Evolutionary conservation across 2,797 vertebrate species (phyloP).

Genomic region (Rhinichthys osculus): DNA sequence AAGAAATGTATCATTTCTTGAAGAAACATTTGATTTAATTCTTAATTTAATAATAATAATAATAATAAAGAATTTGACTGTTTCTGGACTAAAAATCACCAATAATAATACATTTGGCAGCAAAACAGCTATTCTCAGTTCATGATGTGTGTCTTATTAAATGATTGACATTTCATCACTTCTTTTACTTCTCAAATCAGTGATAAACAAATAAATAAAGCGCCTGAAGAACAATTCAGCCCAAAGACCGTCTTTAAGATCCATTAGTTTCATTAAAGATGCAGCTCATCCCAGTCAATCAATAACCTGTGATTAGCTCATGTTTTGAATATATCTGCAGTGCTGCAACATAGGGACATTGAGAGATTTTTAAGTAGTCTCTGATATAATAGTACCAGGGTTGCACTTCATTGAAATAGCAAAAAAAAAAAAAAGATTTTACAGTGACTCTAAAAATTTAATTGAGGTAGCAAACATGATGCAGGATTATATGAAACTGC

Average conservation of each 20-base stretch:
- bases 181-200: background rate
- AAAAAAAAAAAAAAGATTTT: background rate
- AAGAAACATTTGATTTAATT: too few relatives aligned
- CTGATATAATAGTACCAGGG: background rate
- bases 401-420: too few relatives aligned
- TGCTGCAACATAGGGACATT: background rate
- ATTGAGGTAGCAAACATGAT: background rate
- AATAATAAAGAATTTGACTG: too few relatives aligned
- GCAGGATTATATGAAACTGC: background rate
- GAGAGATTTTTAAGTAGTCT: background rate
- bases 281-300: background rate
- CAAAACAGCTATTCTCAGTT: too few relatives aligned
- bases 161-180: background rate
- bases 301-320: background rate
- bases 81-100: too few relatives aligned
- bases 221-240: background rate
- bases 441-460: background rate
- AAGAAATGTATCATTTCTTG: too few relatives aligned
- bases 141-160: too few relatives aligned
- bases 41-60: too few relatives aligned
- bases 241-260: background rate
- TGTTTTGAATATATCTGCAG: background rate
- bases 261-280: background rate
- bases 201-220: background rate
- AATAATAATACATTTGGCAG: too few relatives aligned